These are phyloP conservation scores for Meles meles DNA, from an alignment of 2,113 vertebrate species.

Conservation along the genomic window DNA sequence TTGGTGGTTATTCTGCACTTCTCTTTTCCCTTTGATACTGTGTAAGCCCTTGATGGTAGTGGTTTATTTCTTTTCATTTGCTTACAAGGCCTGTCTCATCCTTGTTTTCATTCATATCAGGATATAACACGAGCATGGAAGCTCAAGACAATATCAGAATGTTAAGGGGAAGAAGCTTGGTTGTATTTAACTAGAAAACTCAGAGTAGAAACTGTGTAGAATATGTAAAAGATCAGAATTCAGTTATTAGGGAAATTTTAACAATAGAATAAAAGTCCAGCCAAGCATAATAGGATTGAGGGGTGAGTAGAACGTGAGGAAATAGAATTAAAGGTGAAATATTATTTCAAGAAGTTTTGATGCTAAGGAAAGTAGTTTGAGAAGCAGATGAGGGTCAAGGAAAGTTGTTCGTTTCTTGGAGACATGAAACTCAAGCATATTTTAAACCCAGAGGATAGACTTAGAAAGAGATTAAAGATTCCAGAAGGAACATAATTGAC, in stretches of 20 bases:
- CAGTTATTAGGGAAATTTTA: background rate
- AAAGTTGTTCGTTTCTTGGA: background rate
- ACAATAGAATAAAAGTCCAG: background rate
- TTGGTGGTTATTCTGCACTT: background rate
- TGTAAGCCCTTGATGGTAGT: background rate
- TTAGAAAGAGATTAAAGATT: background rate
- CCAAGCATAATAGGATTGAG: background rate
- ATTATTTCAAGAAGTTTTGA: background rate
- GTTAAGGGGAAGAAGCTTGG: background rate
- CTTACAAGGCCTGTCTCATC: background rate
- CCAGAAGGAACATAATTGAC: background rate
- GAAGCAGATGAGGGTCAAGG: background rate
- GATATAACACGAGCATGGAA: background rate
- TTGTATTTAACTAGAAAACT: background rate
- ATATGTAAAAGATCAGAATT: background rate
- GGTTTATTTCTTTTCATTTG: background rate
- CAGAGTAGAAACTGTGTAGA: background rate
- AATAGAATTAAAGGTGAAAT: background rate
- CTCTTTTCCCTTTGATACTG: background rate
- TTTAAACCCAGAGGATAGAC: background rate
- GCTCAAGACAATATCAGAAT: background rate
- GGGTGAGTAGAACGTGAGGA: background rate
- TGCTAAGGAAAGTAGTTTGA: background rate
- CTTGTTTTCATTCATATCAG: background rate
- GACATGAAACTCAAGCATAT: background rate